Percentiles rank a stretch among this genome's conserved stretches.
Conservation (phyloP, 2,888 invertebrate genomes). For the Ferrisia virgata region DNA sequence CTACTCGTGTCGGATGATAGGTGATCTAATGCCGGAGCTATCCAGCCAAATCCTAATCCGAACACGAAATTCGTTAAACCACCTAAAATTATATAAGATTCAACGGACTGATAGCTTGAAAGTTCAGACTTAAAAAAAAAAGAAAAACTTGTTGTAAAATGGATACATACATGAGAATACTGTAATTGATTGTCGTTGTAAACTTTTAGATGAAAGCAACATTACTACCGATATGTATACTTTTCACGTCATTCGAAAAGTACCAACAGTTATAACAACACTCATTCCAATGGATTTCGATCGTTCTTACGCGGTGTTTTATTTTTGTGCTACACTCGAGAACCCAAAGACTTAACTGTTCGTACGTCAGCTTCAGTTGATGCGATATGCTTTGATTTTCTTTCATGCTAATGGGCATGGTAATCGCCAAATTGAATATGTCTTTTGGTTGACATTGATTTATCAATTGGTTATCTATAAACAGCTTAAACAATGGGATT, state of each 20-base stretch:
- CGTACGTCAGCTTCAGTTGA: background rate
- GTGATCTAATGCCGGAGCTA: background rate
- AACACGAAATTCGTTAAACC: background rate
- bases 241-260: background rate
- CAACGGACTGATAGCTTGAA: background rate
- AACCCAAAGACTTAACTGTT: background rate
- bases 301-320: background rate
- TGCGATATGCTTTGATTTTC: background rate
- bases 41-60: slow-evolving; percentile 29
- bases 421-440: background rate
- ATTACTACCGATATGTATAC: too few relatives aligned
- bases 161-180: background rate
- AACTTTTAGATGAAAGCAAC: slow-evolving; percentile 7
- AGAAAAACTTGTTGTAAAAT: background rate
- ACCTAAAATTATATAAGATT: background rate
- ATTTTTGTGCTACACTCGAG: background rate
- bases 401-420: background rate
- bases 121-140: background rate
- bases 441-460: background rate
- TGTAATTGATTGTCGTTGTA: background rate
- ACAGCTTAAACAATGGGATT: background rate
- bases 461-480: slow-evolving; percentile 4
- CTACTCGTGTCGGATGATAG: background rate
- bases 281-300: background rate
- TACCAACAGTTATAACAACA: background rate